Base-by-base conservation (phyloP, 2,888 invertebrate genomes). In the Buathra laborator region DNA sequence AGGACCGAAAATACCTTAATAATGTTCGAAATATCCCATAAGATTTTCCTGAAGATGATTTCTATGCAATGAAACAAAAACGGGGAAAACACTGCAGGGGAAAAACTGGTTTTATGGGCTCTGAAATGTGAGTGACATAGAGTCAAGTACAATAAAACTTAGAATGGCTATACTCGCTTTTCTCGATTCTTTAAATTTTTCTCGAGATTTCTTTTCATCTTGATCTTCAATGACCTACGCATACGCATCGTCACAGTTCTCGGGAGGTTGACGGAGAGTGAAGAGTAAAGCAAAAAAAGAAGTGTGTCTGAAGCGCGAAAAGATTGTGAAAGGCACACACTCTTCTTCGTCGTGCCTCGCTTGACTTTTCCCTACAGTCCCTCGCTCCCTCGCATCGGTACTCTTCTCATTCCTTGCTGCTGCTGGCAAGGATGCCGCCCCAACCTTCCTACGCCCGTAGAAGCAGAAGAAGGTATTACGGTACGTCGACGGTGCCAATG, bases 381-480 rank as follows among this genome's bases (percentile, higher is more conserved):
- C 44, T 32, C 46, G 66, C 24, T 59, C 16, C 53, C 56, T 37
- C 19, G 19, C 43, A 2, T 44, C 9, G 56, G 46, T 48, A 48
- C 43, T 48, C 19, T 53, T 75, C 53, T 74, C 59, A 72, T 68
- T 62, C 19, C 68, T 12, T 3, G 56, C 24, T 16, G 29, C 12
- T 29, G 24, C 24, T 24, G 24, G 24, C 24, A 24, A 24, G 24
- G 24, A 12, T 32, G 72, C 19, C 3, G 14, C 62, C 44, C n/a
- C n/a, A 64, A 24, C 48, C 53, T 75, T 78, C 9, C 19, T 53
- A 59, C 70, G 56, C 78, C 66, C 70, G 56, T 32, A 19, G 44
- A 53, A 66, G 48, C 68, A 37, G 84, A 75, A 70, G 78, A 75
- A 16, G 46, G 66, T 81, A 79, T 82, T 59, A 79, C 78, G 79